phyloP scores from a whole-genome alignment of 2,797 vertebrate genomes.

The Netta rufina region DNA sequence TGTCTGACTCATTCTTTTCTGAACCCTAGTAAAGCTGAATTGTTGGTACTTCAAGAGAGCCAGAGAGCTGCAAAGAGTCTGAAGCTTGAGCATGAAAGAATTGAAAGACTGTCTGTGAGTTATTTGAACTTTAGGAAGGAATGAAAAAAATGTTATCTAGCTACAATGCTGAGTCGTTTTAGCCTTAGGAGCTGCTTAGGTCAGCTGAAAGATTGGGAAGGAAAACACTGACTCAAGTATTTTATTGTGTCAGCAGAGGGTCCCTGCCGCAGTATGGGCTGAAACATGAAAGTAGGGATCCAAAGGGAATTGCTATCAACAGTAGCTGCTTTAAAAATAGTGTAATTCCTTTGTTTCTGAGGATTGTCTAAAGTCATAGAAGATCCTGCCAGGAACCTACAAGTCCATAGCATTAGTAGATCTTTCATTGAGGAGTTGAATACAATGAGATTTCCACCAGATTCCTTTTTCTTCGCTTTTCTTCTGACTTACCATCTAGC shows the following conservation, averaged over 20 bases:
- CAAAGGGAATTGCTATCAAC: neutral
- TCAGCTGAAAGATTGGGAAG: neutral
- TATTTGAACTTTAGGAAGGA: neutral
- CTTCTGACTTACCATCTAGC: neutral
- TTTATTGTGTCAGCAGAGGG: neutral
- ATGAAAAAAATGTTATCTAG: conserved; percentile 25
- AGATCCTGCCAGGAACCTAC: neutral
- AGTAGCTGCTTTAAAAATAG: neutral
- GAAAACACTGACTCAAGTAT: neutral
- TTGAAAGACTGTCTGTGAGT: neutral
- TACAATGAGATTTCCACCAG: neutral
- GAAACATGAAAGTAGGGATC: neutral
- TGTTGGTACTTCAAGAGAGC: neutral
- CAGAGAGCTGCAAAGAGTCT: neutral
- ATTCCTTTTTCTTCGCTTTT: neutral
- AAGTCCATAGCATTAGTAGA: neutral
- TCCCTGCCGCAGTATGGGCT: neutral
- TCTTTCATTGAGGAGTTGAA: neutral
- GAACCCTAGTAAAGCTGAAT: neutral
- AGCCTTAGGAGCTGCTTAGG: neutral
- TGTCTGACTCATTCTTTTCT: neutral
- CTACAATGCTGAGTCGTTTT: conserved; percentile 13
- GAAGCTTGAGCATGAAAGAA: neutral
- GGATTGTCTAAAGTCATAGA: neutral
- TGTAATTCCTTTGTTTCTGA: neutral